Conservation (phyloP, 2,888 invertebrate genomes). For the Xanthorhoe designata region DNA sequence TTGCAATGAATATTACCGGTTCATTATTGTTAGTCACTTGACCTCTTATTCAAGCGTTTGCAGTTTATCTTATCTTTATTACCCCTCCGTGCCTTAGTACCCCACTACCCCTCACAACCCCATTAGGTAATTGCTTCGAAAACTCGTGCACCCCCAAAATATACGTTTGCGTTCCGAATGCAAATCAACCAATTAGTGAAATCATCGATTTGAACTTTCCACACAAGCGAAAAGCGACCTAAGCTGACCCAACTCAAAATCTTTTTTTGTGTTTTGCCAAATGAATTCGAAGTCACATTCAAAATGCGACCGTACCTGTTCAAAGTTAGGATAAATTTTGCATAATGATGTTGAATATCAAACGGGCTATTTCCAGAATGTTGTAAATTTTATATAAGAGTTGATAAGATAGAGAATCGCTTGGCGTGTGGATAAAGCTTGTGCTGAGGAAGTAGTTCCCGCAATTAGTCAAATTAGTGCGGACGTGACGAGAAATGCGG, state of each 20-base stretch:
- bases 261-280: slow-evolving; percentile 1
- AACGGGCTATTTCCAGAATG: background rate
- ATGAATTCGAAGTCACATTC: slow-evolving; percentile 3
- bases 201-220: slow-evolving; percentile 39
- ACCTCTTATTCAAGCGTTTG: slow-evolving; percentile 28
- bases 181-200: slow-evolving; percentile 66
- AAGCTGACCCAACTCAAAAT: slow-evolving; percentile 18
- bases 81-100: slow-evolving; percentile 19
- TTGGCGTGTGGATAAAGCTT: background rate
- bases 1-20: slow-evolving; percentile 10
- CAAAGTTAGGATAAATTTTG: slow-evolving; percentile 31
- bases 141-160: slow-evolving; percentile 38
- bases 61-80: slow-evolving; percentile 34
- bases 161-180: slow-evolving; percentile 51
- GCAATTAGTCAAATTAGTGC: slow-evolving; percentile 77
- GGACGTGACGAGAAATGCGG: slow-evolving; percentile 48
- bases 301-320: slow-evolving; percentile 18
- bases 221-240: slow-evolving; percentile 41
- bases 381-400: slow-evolving; percentile 3
- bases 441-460: slow-evolving; percentile 55
- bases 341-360: slow-evolving; percentile 12
- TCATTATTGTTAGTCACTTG: slow-evolving; percentile 30
- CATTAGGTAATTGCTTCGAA: slow-evolving; percentile 43
- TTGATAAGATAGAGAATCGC: slow-evolving; percentile 30
- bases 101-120: slow-evolving; percentile 10